Conservation (phyloP, 2,888 invertebrate genomes). For the Iselma pallidipennis region DNA sequence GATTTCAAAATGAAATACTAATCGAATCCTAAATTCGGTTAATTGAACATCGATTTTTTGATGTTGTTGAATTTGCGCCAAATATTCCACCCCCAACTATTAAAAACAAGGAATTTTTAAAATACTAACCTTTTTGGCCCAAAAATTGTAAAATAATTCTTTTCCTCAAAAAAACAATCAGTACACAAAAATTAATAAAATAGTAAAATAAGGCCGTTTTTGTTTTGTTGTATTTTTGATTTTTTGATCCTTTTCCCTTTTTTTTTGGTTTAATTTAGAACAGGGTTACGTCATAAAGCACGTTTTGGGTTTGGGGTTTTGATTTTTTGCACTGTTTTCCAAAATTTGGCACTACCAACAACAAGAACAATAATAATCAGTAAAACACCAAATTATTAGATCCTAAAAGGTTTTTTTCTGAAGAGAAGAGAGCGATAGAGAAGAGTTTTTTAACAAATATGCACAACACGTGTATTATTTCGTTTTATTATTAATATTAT, state of each 20-base stretch:
- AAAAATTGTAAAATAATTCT: no score
- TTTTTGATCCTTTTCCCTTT: neutral
- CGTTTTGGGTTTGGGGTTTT: conserved; percentile 15
- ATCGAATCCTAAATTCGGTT: no score
- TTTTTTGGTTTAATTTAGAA: conserved; percentile 16
- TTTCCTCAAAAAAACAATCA: no score
- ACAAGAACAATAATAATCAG: neutral
- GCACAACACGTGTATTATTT: neutral
- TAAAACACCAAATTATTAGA: neutral
- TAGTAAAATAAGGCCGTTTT: neutral
- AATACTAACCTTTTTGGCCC: neutral
- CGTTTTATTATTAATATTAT: neutral
- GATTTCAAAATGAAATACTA: no score
- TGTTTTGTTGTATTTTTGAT: neutral
- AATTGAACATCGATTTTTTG: no score
- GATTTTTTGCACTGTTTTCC: conserved; percentile 6
- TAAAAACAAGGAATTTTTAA: no score
- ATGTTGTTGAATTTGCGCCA: neutral
- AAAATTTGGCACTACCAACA: conserved; percentile 6
- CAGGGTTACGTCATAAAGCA: conserved; percentile 28
- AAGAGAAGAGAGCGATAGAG: conserved; percentile 6
- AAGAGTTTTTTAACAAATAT: neutral
- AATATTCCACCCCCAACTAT: no score
- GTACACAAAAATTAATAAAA: neutral
- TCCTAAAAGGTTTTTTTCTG: neutral